Evolutionary conservation across 2,888 invertebrate species (phyloP).

Genomic region (Toxonevra muliebris): DNA sequence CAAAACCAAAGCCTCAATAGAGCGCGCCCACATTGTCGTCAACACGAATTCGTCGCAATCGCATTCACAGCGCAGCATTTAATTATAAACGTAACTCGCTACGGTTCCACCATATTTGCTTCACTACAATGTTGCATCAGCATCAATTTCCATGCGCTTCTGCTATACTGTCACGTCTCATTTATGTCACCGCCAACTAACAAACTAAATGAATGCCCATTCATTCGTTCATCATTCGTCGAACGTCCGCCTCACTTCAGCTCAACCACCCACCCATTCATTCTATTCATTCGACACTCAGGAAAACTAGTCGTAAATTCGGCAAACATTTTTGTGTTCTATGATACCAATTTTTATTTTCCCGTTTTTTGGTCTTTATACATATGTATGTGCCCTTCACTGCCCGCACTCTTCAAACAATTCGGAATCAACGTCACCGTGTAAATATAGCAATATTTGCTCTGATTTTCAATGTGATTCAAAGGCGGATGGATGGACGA

Average conservation of each 20-base stretch:
- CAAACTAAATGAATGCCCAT: conserved; percentile 7
- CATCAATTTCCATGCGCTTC: background rate
- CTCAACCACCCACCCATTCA: background rate
- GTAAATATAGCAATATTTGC: conserved; percentile 36
- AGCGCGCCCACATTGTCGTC: conserved; percentile 42
- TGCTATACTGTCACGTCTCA: background rate
- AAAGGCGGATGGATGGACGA: background rate
- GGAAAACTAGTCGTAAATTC: conserved; percentile 21
- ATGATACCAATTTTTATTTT: background rate
- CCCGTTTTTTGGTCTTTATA: background rate
- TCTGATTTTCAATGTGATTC: conserved; percentile 20
- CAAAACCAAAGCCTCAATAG: conserved; percentile 59
- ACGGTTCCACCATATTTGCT: background rate
- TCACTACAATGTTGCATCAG: too few species aligned
- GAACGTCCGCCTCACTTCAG: too few species aligned
- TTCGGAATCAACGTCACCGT: conserved; percentile 7
- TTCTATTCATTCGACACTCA: background rate
- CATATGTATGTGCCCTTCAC: conserved; percentile 7
- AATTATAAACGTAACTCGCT: conserved; percentile 19
- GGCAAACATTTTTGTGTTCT: conserved; percentile 8
- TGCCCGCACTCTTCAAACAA: conserved; percentile 15
- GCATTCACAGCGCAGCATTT: conserved; percentile 23
- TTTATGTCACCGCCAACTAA: background rate
- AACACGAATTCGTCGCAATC: conserved; percentile 27
- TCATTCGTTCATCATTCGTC: conserved; percentile 11